Base-by-base conservation (phyloP, 2,888 invertebrate genomes). In the Clistopyga incitator region DNA sequence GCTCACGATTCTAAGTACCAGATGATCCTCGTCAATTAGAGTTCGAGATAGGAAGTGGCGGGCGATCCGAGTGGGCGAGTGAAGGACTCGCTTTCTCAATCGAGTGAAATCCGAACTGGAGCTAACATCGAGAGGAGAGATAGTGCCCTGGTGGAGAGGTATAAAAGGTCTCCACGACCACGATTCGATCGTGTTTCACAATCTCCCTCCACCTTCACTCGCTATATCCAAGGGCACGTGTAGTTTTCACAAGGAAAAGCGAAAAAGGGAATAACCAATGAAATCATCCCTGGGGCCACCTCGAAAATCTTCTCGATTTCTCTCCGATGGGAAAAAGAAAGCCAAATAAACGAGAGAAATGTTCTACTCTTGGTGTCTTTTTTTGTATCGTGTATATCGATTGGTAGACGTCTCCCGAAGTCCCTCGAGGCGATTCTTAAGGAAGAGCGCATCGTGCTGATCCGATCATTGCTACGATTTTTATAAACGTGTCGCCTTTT, bases 1-100 rank as follows among this genome's bases (percentile, higher is more conserved):
- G 2, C 11, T 54, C 20, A 10, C 2, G 3, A 23, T 23, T 52
- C 20, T 8, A 10, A 52, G 18, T 10, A 52, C 10, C 6, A 10
- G 54, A 54, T 54, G 54, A 42, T 65, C 23, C 65, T 64, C 10
- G 20, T 65, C 65, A 65, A 45, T 42, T 23, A 65, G 65, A 20
- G 23, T 45, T 64, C 42, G 23, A 65, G 13, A 20, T 18, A 52
- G 52, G 6, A 52, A 20, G 6, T 52, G 20, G 34, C 38, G 3
- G 23, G 20, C 0, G 38, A 42, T 38, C 8, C 20, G 20, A 38
- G 13, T 42, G 38, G 34, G 42, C 38, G n/a, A 29, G 20, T 68
- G 34, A 34, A 52, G 18, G 34, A 18, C 34, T 8, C 52, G 15
- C 4, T 54, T 18, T 38, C 38, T 15, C 20, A 38, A 70, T 34